These are phyloP conservation scores for Acropternis orthonyx DNA, from an alignment of 2,797 vertebrate species.

Conservation along the genomic window DNA sequence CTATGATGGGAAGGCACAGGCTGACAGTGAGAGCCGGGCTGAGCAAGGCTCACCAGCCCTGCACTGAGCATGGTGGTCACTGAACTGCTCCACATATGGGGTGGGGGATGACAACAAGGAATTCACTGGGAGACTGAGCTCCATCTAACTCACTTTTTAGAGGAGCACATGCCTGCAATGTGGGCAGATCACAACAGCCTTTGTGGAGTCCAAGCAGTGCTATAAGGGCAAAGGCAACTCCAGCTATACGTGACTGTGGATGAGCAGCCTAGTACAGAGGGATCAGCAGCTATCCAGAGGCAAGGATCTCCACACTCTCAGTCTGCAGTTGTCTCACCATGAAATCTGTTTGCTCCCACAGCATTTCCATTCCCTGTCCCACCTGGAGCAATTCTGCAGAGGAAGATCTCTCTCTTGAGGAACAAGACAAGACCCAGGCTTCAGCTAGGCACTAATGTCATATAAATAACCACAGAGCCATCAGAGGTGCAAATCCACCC, in stretches of 20 bases:
- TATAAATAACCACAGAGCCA: background rate
- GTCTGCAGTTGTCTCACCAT: background rate
- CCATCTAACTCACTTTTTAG: background rate
- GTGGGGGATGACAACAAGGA: fast-evolving
- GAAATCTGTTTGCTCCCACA: background rate
- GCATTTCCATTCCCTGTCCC: background rate
- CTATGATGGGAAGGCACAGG: background rate
- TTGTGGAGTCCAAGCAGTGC: background rate
- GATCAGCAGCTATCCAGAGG: background rate
- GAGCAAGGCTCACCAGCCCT: background rate
- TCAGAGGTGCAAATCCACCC: slow-evolving; percentile 26
- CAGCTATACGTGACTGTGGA: background rate
- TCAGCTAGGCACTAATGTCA: background rate
- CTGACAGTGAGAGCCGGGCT: background rate
- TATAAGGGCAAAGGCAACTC: background rate
- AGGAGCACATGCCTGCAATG: fast-evolving
- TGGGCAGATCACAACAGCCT: background rate
- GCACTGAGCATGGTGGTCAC: fast-evolving
- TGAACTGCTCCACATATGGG: fast-evolving
- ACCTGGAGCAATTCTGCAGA: background rate
- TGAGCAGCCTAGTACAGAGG: background rate
- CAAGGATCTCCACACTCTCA: background rate
- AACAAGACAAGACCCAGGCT: background rate
- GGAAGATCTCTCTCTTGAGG: background rate
- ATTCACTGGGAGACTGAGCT: background rate